Conservation (phyloP, 2,797 vertebrate genomes). For the Nyctalus aviator region DNA sequence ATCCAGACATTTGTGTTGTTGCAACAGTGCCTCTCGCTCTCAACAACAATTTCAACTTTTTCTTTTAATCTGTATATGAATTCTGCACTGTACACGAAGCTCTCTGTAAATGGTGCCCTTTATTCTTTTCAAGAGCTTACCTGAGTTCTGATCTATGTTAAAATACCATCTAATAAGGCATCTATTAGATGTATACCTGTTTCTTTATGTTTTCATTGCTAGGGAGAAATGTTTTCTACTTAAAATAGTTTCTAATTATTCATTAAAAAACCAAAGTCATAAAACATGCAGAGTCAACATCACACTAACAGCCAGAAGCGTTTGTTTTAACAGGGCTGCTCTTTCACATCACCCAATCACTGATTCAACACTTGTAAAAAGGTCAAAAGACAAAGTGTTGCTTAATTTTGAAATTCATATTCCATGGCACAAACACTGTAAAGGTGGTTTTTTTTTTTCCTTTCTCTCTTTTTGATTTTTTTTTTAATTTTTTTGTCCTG, state of each 20-base stretch:
- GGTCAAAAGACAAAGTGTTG: neutral
- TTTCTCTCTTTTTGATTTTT: slow-evolving; percentile 10
- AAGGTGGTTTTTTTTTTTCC: neutral
- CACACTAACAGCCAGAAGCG: neutral
- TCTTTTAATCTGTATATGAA: neutral
- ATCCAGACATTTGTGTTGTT: neutral
- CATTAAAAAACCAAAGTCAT: slow-evolving; percentile 2
- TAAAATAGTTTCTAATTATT: slow-evolving; percentile 58
- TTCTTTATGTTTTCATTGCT: neutral
- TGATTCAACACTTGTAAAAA: neutral
- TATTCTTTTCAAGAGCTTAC: slow-evolving; percentile 23
- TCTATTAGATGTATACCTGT: neutral
- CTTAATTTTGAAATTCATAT: slow-evolving; percentile 69
- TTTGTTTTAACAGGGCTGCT: neutral
- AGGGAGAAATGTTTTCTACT: neutral
- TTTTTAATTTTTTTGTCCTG: slow-evolving; percentile 49
- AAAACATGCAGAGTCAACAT: neutral
- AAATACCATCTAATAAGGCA: neutral
- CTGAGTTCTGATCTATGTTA: neutral
- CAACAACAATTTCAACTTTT: slow-evolving; percentile 39
- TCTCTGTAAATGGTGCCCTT: slow-evolving; percentile 4
- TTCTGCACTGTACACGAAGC: neutral
- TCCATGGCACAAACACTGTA: slow-evolving; percentile 9
- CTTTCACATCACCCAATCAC: neutral
- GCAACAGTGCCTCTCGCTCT: slow-evolving; percentile 23